Evolutionary conservation across 2,797 vertebrate species (phyloP).

Genomic region (Galagoides demidoff): DNA sequence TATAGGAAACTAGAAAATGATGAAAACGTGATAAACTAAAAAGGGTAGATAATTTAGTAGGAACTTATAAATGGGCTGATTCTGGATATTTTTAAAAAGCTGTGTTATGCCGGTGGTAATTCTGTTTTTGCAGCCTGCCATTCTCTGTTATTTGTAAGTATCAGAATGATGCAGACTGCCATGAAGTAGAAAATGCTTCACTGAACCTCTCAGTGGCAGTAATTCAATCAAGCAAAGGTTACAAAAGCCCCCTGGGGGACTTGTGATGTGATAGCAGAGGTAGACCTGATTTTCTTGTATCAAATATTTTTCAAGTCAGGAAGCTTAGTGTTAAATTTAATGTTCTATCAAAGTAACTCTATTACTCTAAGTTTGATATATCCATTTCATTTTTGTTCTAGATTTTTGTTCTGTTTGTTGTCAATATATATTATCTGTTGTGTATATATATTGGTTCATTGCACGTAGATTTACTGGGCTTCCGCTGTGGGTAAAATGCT

Average conservation of each 20-base stretch:
- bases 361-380: constrained; percentile 57
- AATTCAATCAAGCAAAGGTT: constrained; percentile 77
- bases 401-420: constrained; percentile 36
- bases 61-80: constrained; percentile 22
- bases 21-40: not conserved
- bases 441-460: not conserved
- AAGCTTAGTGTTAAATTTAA: constrained; percentile 68
- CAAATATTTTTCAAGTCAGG: constrained; percentile 63
- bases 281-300: constrained; percentile 63
- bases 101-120: not conserved
- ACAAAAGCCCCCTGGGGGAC: constrained; percentile 61
- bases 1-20: constrained; percentile 14
- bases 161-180: constrained; percentile 55
- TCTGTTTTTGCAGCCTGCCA: constrained; percentile 50
- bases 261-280: constrained; percentile 62
- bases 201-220: constrained; percentile 59
- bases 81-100: constrained; percentile 19
- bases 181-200: constrained; percentile 57
- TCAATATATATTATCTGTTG: not conserved
- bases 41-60: not conserved
- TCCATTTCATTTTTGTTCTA: constrained; percentile 65
- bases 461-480: not conserved
- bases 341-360: constrained; percentile 37
- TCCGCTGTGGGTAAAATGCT: not conserved
- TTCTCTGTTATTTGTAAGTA: constrained; percentile 73